Percentiles rank a stretch among this genome's conserved stretches.
Conservation (phyloP, 2,797 vertebrate genomes). For the Pempheris klunzingeri region DNA sequence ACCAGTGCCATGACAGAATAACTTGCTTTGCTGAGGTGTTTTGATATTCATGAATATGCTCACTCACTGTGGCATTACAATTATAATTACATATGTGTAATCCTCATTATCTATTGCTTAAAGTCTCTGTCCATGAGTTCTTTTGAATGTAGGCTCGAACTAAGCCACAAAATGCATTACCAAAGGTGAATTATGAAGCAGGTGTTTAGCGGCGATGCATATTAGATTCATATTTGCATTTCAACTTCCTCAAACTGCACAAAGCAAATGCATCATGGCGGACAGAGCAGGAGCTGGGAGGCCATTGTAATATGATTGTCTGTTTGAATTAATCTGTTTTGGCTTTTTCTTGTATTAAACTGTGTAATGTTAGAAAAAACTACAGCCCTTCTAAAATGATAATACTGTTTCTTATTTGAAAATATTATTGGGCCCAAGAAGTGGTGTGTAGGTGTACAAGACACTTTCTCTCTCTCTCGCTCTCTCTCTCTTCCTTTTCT, state of each 20-base stretch:
- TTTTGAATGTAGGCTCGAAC: conserved; percentile 48
- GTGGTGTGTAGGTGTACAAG: neutral
- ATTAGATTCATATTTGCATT: conserved; percentile 62
- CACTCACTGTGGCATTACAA: conserved; percentile 70
- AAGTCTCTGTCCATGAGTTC: conserved; percentile 56
- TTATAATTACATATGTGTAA: conserved; percentile 77
- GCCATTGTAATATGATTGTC: conserved; percentile 18
- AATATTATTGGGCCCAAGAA: neutral
- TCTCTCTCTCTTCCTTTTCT: neutral
- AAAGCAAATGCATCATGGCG: conserved; percentile 35
- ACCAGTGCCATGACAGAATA: conserved; percentile 36
- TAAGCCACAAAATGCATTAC: conserved; percentile 45
- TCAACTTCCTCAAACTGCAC: conserved; percentile 29
- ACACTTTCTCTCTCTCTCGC: neutral
- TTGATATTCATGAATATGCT: conserved; percentile 76
- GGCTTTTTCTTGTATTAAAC: conserved; percentile 7
- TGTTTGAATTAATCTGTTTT: conserved; percentile 12
- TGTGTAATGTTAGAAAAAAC: conserved; percentile 7
- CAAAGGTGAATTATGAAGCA: conserved; percentile 58
- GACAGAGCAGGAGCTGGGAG: neutral
- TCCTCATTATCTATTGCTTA: conserved; percentile 72
- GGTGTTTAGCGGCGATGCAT: conserved; percentile 60
- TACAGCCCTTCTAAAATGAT: neutral
- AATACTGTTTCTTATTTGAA: neutral
- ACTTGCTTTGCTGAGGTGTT: conserved; percentile 64